Evolutionary conservation across 2,113 vertebrate species (phyloP).

Genomic region (Pithys albifrons): DNA sequence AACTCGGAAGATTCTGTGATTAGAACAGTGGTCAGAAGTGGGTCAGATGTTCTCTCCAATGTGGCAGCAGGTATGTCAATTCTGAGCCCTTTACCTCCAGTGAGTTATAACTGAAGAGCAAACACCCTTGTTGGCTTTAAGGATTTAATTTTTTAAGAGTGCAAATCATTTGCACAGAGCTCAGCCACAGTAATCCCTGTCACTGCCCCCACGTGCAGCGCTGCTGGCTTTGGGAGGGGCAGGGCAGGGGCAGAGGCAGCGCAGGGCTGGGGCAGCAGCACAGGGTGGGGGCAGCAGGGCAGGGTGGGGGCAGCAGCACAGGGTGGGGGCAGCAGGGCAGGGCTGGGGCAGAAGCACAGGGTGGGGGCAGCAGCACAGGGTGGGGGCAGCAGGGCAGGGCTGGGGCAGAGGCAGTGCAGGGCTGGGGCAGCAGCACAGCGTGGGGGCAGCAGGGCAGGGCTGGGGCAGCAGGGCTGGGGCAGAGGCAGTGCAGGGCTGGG

Average conservation of each 20-base stretch:
- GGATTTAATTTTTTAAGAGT: neutral
- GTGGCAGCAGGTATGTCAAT: neutral
- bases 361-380: too few species aligned
- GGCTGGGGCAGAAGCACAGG: neutral
- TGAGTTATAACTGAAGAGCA: neutral
- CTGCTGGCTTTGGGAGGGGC: accelerated
- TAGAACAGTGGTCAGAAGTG: neutral
- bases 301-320: neutral
- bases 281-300: too few species aligned
- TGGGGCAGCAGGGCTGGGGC: too few species aligned
- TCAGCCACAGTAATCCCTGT: neutral
- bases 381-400: neutral
- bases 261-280: too few species aligned
- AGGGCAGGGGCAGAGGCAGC: neutral
- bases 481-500: neutral
- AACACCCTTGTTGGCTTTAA: neutral
- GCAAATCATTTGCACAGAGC: neutral
- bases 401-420: neutral
- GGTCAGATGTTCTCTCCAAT: neutral
- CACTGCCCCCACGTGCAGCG: neutral
- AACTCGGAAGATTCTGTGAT: neutral
- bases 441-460: too few species aligned
- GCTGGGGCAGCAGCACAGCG: neutral
- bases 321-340: neutral
- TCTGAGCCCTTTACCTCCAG: neutral